Base-by-base conservation (phyloP, 2,113 vertebrate species). In the Bambusicola thoracicus region DNA sequence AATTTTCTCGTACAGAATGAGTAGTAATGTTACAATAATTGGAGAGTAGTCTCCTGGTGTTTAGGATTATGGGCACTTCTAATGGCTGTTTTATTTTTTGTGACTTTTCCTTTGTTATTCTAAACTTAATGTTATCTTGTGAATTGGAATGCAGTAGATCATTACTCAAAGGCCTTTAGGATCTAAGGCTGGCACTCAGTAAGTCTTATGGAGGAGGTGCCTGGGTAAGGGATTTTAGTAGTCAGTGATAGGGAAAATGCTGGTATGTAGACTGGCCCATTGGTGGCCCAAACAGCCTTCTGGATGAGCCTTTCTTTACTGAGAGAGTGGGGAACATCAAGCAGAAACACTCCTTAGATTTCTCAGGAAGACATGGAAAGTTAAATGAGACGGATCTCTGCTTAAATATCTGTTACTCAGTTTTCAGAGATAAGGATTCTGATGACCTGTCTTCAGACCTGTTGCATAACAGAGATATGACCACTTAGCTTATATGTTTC, bases 31-130 rank as follows among this genome's bases (percentile, higher is more conserved):
- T 69, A 48, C 4, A 21, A 53, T 79, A 92, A 58, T 76, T 34
- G 70, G 36, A 89, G 48, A 40, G 10, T 16, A 34, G 19, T 38
- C 44, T 92, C 41, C 44, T 55, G 24, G 41, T 73, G 15, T 81
- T 78, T 73, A 41, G 74, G 74, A 80, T 61, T 27, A 32, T 48
- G 38, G 24, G 87, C 34, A 10, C 56, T 34, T 87, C 92, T 55
- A 48, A 59, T 61, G 22, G 43, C 30, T 73, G 5, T 53, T 53
- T 16, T 1, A 30, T 43, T 44, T 94, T 82, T 44, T 68, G 36
- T 61, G 70, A 43, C n/a, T 92, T 72, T 65, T 62, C 25, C 73
- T 79, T 76, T 81, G 79, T 25, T 94, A 10, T 81, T 87, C 56
- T 72, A 36, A 94, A 82, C 15, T 8, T 40, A 56, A 3, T 43